Base-by-base conservation (phyloP, 2,113 vertebrate genomes). In the Poecile atricapillus region DNA sequence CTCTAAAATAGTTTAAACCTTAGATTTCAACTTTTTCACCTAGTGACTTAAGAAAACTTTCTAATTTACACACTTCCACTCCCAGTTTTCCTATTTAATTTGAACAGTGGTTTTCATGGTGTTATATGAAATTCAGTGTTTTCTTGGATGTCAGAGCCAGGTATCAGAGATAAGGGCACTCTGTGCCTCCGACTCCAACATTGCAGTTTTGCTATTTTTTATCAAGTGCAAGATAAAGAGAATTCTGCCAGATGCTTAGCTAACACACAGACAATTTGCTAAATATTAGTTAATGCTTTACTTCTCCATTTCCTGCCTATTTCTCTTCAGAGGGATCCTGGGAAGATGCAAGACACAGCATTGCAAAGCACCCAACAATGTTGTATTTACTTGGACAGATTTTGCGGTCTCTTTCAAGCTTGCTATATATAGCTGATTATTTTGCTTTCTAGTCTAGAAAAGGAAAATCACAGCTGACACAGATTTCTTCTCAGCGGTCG, bases 381-480 rank as follows among this genome's bases (percentile, higher is more conserved):
- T 0, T 35, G 46, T 58, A 25, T 69, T 82, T 90, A 43, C 39
- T 80, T 22, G 46, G 64, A 56, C 46, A 73, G 76, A 82, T 87
- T 96, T 60, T 82, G 60, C 25, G 15, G 46, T 78, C 87, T 86
- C 90, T 94, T 96, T 96, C n/a, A 46, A 93, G 76, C 53, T 52
- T 44, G 73, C 92, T 97, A 96, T 93, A 96, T 90, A 94, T 94
- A 93, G 89, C 30, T 28, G 47, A 94, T 89, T 87, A 84, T 89
- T 96, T 97, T 85, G 88, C 92, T 93, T 93, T 30, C 80, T n/a
- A 83, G 84, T 69, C 80, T 53, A 64, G 60, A 85, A 84, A 83
- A 90, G 81, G 64, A 81, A 82, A 86, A 95, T 73, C 80, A 68
- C 82, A 93, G 93, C 86, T 95, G 97, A 97, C 90, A 97, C 87